A percentile compares a stretch with the other conserved stretches of the same genome.
Conservation (phyloP, 1,140 invertebrate genomes). For the Thrips palmi region DNA sequence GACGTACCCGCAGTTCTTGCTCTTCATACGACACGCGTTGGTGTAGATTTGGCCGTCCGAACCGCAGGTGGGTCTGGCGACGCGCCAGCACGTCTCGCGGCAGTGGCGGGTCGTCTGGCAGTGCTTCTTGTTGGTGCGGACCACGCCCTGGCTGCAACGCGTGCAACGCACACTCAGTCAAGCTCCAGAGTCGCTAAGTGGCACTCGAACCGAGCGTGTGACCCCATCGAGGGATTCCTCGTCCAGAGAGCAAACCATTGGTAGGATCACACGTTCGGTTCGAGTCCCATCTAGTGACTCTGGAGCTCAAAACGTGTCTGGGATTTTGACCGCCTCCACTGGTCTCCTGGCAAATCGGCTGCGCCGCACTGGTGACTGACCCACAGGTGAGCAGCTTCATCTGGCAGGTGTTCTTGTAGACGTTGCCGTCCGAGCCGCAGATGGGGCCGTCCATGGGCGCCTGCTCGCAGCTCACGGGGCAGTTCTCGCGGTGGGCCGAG, state of each 20-base stretch:
- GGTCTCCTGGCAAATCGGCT: no score
- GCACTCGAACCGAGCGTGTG: no score
- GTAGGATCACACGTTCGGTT: no score
- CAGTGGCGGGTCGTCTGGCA: slow-evolving; percentile 84
- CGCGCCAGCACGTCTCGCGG: slow-evolving; percentile 73
- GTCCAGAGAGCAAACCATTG: no score
- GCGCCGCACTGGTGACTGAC: slow-evolving; percentile 38
- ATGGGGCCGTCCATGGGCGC: slow-evolving; percentile 71
- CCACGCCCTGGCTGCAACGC: slow-evolving; percentile 27
- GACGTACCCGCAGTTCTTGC: slow-evolving; percentile 72
- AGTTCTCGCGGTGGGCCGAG: slow-evolving; percentile 69
- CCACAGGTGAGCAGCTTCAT: slow-evolving; percentile 81
- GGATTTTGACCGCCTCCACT: no score
- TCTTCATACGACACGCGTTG: slow-evolving; percentile 82
- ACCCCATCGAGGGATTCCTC: no score
- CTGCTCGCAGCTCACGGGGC: slow-evolving; percentile 65
- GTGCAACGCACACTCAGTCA: slow-evolving; percentile 2
- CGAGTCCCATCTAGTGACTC: no score
- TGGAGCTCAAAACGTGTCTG: no score
- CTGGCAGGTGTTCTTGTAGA: slow-evolving; percentile 83
- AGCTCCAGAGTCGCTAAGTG: neutral
- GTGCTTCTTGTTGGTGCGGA: slow-evolving; percentile 68
- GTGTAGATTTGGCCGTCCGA: slow-evolving; percentile 80
- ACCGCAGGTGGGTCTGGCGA: slow-evolving; percentile 75
- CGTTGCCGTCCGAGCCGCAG: slow-evolving; percentile 81